Evolutionary conservation across 2,888 invertebrate species (phyloP).

Genomic region (Lasioglossum villosulum): DNA sequence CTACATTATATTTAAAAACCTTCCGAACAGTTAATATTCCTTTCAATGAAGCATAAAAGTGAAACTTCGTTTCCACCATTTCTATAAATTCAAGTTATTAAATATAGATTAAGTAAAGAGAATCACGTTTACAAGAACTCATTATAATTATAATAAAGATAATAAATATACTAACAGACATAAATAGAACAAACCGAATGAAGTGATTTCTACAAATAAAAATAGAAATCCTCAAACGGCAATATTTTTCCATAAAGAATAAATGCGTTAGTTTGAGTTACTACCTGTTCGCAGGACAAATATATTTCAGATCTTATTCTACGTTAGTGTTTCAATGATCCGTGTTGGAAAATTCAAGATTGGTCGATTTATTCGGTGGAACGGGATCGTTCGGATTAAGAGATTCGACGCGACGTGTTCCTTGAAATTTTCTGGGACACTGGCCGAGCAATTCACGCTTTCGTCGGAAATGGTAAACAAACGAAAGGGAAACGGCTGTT

Average conservation of each 20-base stretch:
- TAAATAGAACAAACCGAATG: too few species aligned
- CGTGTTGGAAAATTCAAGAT: neutral
- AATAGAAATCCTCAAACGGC: too few species aligned
- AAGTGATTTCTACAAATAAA: too few species aligned
- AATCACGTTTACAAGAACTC: too few species aligned
- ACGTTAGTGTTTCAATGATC: too few species aligned
- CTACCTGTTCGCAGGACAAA: neutral
- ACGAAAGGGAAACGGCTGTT: conserved; percentile 20
- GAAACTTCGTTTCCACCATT: neutral
- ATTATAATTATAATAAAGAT: too few species aligned
- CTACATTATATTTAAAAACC: neutral
- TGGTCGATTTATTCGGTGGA: neutral
- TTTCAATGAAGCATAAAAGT: neutral
- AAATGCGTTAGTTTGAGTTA: neutral
- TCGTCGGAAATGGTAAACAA: neutral
- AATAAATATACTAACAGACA: too few species aligned
- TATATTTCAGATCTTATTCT: neutral
- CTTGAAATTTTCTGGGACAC: neutral
- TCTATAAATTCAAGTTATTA: too few species aligned
- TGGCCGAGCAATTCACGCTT: neutral
- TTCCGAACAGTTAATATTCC: too few species aligned
- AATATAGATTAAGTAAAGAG: too few species aligned
- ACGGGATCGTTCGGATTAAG: neutral
- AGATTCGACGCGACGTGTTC: neutral
- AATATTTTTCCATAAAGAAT: too few species aligned